Percentiles rank a stretch among this genome's conserved stretches.
phyloP scores from a whole-genome alignment of 2,888 invertebrate species.

The Oxyteleia sp. region DNA sequence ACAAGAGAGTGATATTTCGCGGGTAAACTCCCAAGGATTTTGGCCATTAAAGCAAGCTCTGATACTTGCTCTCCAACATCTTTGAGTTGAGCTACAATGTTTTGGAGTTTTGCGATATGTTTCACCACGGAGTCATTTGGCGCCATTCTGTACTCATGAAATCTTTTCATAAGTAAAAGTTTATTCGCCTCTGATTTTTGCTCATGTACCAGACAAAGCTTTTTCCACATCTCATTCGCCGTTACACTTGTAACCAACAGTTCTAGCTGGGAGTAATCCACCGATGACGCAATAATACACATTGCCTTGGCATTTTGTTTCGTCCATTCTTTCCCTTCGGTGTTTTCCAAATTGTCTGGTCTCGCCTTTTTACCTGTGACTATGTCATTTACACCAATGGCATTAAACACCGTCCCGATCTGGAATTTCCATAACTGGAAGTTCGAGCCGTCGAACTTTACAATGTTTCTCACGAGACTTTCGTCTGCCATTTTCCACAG shows the following conservation, averaged over 20 bases:
- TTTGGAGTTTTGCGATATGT: conserved; percentile 55
- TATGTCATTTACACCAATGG: conserved; percentile 52
- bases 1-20: no score
- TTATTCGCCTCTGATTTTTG: conserved; percentile 71
- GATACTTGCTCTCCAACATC: not conserved
- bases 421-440: conserved; percentile 74
- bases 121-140: conserved; percentile 44
- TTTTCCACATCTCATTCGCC: conserved; percentile 63
- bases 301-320: conserved; percentile 64
- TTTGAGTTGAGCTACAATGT: conserved; percentile 42
- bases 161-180: conserved; percentile 50
- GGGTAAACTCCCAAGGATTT: no score
- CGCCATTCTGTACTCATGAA: conserved; percentile 44
- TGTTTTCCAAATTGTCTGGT: not conserved
- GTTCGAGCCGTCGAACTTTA: conserved; percentile 76
- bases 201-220: conserved; percentile 58
- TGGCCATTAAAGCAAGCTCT: no score
- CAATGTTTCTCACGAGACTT: conserved; percentile 74
- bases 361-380: conserved; percentile 33
- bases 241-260: not conserved
- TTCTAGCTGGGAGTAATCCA: conserved; percentile 29
- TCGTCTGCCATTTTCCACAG: conserved; percentile 12
- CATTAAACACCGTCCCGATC: no score
- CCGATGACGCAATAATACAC: conserved; percentile 26
- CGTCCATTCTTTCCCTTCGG: conserved; percentile 45